Evolutionary conservation across 2,797 vertebrate species (phyloP).

Genomic region (Sciurus vulgaris): DNA sequence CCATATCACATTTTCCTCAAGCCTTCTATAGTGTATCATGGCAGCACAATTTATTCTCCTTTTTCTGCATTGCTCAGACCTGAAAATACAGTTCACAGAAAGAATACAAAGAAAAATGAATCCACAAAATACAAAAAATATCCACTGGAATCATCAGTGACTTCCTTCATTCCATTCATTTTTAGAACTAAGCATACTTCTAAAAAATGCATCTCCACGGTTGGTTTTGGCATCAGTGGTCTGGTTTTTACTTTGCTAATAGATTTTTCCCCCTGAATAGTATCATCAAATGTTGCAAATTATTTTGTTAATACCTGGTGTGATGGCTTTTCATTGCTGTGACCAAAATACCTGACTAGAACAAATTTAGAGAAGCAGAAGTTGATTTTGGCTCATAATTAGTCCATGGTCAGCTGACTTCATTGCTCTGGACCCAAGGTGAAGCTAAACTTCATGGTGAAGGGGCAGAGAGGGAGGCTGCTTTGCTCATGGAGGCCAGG

Average conservation of each 20-base stretch:
- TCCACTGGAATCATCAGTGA: not conserved
- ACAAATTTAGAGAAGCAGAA: no score
- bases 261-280: not conserved
- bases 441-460: no score
- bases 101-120: not conserved
- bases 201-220: not conserved
- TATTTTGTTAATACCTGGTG: not conserved
- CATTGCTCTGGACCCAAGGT: no score
- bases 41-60: constrained; percentile 44
- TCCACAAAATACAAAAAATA: not conserved
- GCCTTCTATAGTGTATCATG: not conserved
- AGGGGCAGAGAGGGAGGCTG: no score
- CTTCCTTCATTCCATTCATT: not conserved
- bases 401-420: no score
- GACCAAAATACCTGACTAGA: no score
- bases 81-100: not conserved
- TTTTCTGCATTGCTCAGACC: not conserved
- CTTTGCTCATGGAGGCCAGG: no score
- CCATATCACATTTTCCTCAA: constrained; percentile 20
- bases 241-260: not conserved
- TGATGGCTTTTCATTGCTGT: no score
- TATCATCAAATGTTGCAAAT: not conserved
- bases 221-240: not conserved
- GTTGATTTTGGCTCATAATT: no score
- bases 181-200: constrained; percentile 11